Base-by-base conservation (phyloP, 2,888 invertebrate genomes). In the Neoascia interrupta region DNA sequence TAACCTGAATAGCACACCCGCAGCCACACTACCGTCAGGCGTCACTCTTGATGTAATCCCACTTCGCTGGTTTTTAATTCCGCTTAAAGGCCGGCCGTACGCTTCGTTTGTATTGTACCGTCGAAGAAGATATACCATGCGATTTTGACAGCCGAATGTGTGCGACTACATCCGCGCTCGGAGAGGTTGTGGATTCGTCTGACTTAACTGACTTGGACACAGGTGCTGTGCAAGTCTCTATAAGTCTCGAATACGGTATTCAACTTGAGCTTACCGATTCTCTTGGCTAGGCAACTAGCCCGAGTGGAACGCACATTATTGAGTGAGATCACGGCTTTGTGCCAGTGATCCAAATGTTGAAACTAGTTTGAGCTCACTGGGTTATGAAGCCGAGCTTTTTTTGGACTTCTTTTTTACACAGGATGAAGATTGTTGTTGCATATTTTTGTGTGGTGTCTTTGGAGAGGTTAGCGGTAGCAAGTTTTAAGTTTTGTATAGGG, bases 1-100 rank as follows among this genome's bases (percentile, higher is more conserved):
- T 61, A 61, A 69, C 56, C 54, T 73, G 53, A 58, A 68, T 68
- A 53, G 39, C 60, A 74, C 74, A 47, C 74, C 74, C 74, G 74
- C 74, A 61, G 26, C 47, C 53, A 21, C 34, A 54, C 68, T 16
- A 6, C 28, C 49, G 39, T 21, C 37, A 58, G 15, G n/a, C n/a
- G n/a, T 31, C 31, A 8, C 10, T 31, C 31, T 31, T 31, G 8
- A 34, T 43, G n/a, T 18, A 37, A 19, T 28, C 34, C 34, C 23
- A 51, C 51, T 53, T 60, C 21, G 16, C 13, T 47, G 13, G 31
- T n/a, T 26, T 26, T 36, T 5, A 21, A 31, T 72, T 51, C 72
- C 56, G 53, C 39, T 39, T 39, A n/a, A 37, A 23, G 31, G 18
- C 68, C 60, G 68, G 31, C 16, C 5, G 51, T 10, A 26, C 51